phyloP scores from a whole-genome alignment of 2,888 invertebrate genomes.

The Meandrusa payeni region DNA sequence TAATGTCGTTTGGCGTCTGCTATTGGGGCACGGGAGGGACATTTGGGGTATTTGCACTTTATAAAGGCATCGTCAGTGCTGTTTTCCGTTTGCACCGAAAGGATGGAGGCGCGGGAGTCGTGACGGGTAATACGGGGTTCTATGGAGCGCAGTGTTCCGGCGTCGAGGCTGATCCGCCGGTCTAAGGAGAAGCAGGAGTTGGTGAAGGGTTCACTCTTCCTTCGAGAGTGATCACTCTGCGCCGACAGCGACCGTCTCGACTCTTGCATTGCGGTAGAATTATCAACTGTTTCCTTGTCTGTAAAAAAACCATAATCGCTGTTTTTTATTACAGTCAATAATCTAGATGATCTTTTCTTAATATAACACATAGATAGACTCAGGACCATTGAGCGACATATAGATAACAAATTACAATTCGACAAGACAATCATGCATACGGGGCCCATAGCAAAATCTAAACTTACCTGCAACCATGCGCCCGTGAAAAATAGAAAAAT shows the following conservation, averaged over 20 bases:
- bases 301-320: slow-evolving; percentile 37
- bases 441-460: slow-evolving; percentile 28
- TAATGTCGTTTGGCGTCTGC: slow-evolving; percentile 90
- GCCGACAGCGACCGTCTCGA: slow-evolving; percentile 61
- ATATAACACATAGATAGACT: slow-evolving; percentile 40
- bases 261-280: slow-evolving; percentile 62
- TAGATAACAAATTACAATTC: slow-evolving; percentile 30
- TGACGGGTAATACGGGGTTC: slow-evolving; percentile 59
- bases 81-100: slow-evolving; percentile 70
- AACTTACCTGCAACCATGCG: slow-evolving; percentile 34
- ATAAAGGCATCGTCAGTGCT: slow-evolving; percentile 80
- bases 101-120: slow-evolving; percentile 69
- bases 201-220: slow-evolving; percentile 66
- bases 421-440: slow-evolving; percentile 36
- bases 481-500: slow-evolving; percentile 15
- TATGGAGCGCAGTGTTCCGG: slow-evolving; percentile 56
- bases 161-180: slow-evolving; percentile 83
- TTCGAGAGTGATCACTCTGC: slow-evolving; percentile 70
- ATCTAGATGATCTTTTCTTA: slow-evolving; percentile 8
- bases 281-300: slow-evolving; percentile 82
- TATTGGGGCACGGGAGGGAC: slow-evolving; percentile 85
- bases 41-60: slow-evolving; percentile 90
- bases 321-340: background rate
- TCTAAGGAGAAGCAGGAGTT: slow-evolving; percentile 57
- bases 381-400: slow-evolving; percentile 53